A percentile compares a stretch with the other conserved stretches of the same genome.
phyloP scores from a whole-genome alignment of 2,113 vertebrate species.

The Onychorhynchus coronatus region DNA sequence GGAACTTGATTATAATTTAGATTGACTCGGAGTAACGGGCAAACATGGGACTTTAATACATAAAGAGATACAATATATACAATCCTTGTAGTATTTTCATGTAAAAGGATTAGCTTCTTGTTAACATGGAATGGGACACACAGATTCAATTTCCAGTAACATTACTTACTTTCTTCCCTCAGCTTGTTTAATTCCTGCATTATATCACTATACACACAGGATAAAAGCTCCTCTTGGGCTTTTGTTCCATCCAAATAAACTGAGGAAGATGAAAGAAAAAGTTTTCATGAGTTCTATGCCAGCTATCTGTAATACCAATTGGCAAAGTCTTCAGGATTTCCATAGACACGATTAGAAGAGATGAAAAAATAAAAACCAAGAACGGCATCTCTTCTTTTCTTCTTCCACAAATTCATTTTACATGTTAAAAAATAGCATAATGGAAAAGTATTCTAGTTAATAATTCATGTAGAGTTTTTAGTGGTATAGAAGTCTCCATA shows the following conservation, averaged over 20 bases:
- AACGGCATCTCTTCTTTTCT: neutral
- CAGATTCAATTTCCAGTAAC: neutral
- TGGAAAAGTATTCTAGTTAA: neutral
- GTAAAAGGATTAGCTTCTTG: neutral
- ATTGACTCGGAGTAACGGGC: neutral
- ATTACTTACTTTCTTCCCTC: slow-evolving; percentile 63
- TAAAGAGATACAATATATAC: neutral
- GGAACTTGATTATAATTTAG: neutral
- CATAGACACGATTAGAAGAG: neutral
- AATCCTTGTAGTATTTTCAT: neutral
- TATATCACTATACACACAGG: slow-evolving; percentile 77
- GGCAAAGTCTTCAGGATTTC: neutral
- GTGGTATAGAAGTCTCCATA: neutral
- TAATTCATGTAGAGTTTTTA: neutral
- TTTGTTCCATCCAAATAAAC: slow-evolving; percentile 88
- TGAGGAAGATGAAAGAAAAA: slow-evolving; percentile 44
- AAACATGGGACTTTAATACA: neutral
- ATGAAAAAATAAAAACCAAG: neutral
- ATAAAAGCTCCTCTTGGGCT: slow-evolving; percentile 79
- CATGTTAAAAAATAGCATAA: neutral
- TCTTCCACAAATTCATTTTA: neutral
- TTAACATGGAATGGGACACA: neutral
- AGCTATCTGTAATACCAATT: neutral
- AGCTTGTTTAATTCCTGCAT: slow-evolving; percentile 69
- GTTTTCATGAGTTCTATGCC: neutral